Percentiles rank a stretch among this genome's conserved stretches.
These are phyloP conservation scores for Sebastes matsubarae DNA, from an alignment of 2,797 vertebrate genomes.

Conservation along the genomic window DNA sequence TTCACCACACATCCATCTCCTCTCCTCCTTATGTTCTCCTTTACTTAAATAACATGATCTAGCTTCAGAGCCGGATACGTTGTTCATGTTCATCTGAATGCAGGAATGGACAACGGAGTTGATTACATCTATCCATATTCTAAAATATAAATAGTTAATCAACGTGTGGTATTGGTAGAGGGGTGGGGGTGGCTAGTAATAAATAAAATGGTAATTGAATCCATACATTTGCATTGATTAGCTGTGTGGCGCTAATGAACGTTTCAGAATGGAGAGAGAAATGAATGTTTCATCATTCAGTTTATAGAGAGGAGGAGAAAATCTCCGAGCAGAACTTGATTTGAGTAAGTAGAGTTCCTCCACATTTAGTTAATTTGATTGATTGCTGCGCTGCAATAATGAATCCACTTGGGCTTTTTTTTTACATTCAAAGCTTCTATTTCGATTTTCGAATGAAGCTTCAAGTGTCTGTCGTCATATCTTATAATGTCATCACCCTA, in stretches of 20 bases:
- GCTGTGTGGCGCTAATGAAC: conserved; percentile 29
- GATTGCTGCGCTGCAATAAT: not conserved
- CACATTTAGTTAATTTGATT: conserved; percentile 7
- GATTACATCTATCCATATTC: not conserved
- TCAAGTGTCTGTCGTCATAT: not conserved
- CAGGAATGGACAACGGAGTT: not conserved
- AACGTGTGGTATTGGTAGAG: not conserved
- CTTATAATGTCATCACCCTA: not conserved
- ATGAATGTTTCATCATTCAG: not conserved
- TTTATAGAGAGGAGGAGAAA: not conserved
- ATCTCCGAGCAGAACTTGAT: not conserved
- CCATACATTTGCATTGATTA: conserved; percentile 60
- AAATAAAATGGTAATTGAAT: conserved; percentile 46
- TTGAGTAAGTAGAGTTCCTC: not conserved
- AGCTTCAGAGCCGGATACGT: not conserved
- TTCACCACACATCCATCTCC: not conserved
- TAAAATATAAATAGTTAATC: conserved; percentile 15
- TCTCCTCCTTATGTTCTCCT: not conserved
- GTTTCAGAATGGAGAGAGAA: conserved; percentile 16
- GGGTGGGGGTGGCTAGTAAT: not conserved
- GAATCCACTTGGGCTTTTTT: not conserved
- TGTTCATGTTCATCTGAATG: not conserved
- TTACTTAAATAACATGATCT: not conserved
- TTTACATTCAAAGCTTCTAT: not conserved
- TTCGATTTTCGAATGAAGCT: not conserved